Evolutionary conservation across 1,140 invertebrate genomes (phyloP), one percentile per base, ranked within the genome.

Genomic region (Ips nitidus): DNA sequence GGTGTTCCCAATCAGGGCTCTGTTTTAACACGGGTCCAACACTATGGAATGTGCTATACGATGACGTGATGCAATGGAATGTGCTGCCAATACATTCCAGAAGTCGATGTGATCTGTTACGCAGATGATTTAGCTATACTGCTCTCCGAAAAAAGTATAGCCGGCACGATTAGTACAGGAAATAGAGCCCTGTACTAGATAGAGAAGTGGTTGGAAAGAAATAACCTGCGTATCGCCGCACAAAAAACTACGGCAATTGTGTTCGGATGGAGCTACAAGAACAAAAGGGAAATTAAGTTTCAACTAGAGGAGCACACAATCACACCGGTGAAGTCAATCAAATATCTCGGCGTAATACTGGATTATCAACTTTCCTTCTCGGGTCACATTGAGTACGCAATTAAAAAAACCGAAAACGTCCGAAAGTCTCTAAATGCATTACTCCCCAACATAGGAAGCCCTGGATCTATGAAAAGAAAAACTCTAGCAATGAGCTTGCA

Each of bases 11-110:
- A n/a, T n/a, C 77, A 81, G 57, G 77, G 78, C 0, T 77, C 74
- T 2, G 71, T 78, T 1, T 57, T 78, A n/a, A n/a, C n/a, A n/a
- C n/a, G 0, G 77, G 78, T 1, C 79, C 77, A 0, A 72, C 74
- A 22, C 60, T 81, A 1, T 80, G 79, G 79, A 79, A 79, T 41
- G 47, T 73, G 1, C 41, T 69, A 0, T 80, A 80, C 40, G 77
- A 80, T 47, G 22, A 22, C 22, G 22, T 22, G 22, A 66, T 52
- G 2, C 36, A 79, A 1, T 66, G n/a, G n/a, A n/a, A n/a, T n/a
- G n/a, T n/a, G 80, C 5, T 37, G 71, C 1, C 40, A 76, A 38
- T 53, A 75, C 2, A 60, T 78, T 41, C 71, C 75, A 4, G 66
- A 73, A 0, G 55, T 60, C 1, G 57, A 40, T 1, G 52, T 76